Base-by-base conservation (phyloP, 2,888 invertebrate species). In the Tinea trinotella region DNA sequence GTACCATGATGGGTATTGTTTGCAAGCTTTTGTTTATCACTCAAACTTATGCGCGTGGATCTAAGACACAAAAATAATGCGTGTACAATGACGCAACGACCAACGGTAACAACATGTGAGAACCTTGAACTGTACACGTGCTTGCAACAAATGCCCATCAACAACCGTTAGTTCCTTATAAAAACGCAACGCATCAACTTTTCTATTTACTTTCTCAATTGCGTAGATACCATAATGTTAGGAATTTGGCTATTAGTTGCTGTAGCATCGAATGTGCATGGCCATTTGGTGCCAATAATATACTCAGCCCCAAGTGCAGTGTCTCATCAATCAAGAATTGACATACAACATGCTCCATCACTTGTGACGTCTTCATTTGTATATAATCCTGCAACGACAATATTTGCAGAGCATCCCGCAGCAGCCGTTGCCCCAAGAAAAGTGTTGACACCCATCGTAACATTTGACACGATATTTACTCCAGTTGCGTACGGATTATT, bases 311-410 rank as follows among this genome's bases (percentile, higher is more conserved):
- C 88, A 1, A 87, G 86, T 62, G 81, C 88, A 44, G 87, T 88
- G 17, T 88, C 88, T 1, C 86, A 87, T 64, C 88, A 89, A 64
- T 88, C 88, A 53, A 78, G 88, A 52, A 74, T 88, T 53, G 84
- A 88, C 59, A 82, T 89, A 48, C 70, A 67, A 54, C 75, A 79
- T 54, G 64, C 65, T 17, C 77, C 76, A 20, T 4, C 24, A n/a
- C 61, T 69, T 24, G 58, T 78, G 57, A 58, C 71, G 1, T 59
- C 66, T 0, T 76, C 78, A 1, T 55, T 79, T 7, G 60, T 81
- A 34, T 82, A 81, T 56, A 24, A 24, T 56, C 77, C 68, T 3
- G 58, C 71, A 22, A 57, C 64, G 15, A 59, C 65, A 0, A 54
- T 74, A 17, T 19, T 46, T 10, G 46, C 17, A 10, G 19, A 46